Evolutionary conservation across 1,140 invertebrate species (phyloP).

Genomic region (Meloidogyne floridensis): DNA sequence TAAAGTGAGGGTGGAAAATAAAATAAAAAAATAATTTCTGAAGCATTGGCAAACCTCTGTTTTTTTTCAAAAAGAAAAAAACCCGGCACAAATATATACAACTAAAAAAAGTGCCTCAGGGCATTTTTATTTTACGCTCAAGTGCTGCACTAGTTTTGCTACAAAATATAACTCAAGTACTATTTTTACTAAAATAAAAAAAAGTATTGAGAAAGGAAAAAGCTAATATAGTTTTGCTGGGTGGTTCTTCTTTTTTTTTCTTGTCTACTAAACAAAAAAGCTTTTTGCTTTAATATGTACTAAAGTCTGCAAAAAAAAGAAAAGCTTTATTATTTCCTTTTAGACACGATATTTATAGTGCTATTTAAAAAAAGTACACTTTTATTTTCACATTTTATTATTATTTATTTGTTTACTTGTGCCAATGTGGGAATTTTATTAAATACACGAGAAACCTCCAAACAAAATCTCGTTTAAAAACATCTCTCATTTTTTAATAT

Average conservation of each 20-base stretch:
- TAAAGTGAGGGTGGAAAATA: background rate
- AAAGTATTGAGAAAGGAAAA: too few relatives aligned
- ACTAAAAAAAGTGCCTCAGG: background rate
- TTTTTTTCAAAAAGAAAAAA: background rate
- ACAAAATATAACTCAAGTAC: background rate
- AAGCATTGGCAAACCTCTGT: background rate
- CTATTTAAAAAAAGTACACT: background rate
- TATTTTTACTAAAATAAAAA: background rate
- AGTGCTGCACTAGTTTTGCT: background rate
- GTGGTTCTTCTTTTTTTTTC: background rate
- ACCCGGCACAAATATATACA: background rate
- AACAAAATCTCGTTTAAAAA: background rate
- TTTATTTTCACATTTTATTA: background rate
- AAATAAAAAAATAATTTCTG: background rate
- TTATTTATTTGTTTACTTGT: conserved; percentile 3
- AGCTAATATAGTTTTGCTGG: background rate
- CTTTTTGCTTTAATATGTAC: background rate
- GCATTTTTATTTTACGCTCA: background rate
- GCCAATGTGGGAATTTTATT: background rate
- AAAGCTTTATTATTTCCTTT: background rate
- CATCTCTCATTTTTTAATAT: background rate
- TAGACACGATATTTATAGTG: background rate
- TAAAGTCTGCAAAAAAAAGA: background rate
- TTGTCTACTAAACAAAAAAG: background rate
- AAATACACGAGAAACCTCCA: too few relatives aligned